Evolutionary conservation across 2,888 invertebrate genomes (phyloP), one percentile per base, ranked within the genome.

Genomic region (Erebia palarica): DNA sequence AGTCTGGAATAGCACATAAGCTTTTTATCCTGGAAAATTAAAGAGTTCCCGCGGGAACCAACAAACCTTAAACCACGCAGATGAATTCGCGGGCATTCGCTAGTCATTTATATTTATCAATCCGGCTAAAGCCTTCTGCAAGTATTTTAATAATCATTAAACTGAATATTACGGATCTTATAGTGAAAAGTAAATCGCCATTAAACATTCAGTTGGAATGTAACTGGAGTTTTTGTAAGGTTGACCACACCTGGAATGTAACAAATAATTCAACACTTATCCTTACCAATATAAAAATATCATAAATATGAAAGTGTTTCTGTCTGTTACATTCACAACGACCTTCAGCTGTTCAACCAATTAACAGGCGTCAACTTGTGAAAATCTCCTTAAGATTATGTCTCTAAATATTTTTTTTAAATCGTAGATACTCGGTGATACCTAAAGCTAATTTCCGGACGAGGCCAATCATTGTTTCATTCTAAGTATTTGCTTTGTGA

Each of bases 91-190:
- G n/a, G n/a, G n/a, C n/a, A n/a, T n/a, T n/a, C n/a, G n/a, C n/a
- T n/a, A n/a, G n/a, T n/a, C 27, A 27, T 14, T 4, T 10, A 36
- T 18, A 21, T 21, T 18, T 27, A 5, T 18, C 16, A 49, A 14
- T 64, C 21, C 49, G 51, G 27, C 64, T 27, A 47, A 18, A 47
- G 47, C 47, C 49, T 47, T 47, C 61, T 63, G 61, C 47, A 63
- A 44, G 18, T 14, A 47, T 63, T 63, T 63, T 47, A 63, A 44
- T 63, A 47, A 63, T 14, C 47, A 47, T 47, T 63, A 47, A 63
- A 63, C 36, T 63, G 49, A 47, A 63, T 47, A 49, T 11, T 36
- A 36, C 14, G 11, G 13, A 59, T 14, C 27, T n/a, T 36, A 27
- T n/a, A n/a, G 8, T n/a, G n/a, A n/a, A 47, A 10, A 51, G 51